These are phyloP conservation scores for Ametastegia equiseti DNA, from an alignment of 2,888 invertebrate genomes.

Conservation along the genomic window DNA sequence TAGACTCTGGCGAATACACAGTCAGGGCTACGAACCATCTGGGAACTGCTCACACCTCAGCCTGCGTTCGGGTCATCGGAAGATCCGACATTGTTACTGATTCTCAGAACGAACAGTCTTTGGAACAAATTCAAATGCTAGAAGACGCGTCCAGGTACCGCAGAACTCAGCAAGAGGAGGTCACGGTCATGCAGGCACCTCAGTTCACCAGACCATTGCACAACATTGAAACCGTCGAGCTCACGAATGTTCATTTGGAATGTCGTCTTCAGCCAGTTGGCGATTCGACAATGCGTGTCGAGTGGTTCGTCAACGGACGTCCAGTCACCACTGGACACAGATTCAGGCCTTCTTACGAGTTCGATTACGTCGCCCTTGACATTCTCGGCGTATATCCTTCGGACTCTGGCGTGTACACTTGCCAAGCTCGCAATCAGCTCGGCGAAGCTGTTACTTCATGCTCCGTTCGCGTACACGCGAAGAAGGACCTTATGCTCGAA, in stretches of 20 bases:
- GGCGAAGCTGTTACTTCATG: slow-evolving; percentile 97
- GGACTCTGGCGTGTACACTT: slow-evolving; percentile 97
- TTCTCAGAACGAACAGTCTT: slow-evolving; percentile 93
- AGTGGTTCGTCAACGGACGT: slow-evolving; percentile 97
- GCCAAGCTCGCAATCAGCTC: slow-evolving; percentile 94
- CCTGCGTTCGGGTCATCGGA: slow-evolving; percentile 91
- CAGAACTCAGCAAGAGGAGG: slow-evolving; percentile 87
- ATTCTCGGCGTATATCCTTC: slow-evolving; percentile 97
- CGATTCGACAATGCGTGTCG: slow-evolving; percentile 94
- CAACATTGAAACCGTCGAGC: slow-evolving; percentile 93
- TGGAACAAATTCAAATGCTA: slow-evolving; percentile 94
- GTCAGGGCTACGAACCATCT: slow-evolving; percentile 95
- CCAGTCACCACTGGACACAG: slow-evolving; percentile 95
- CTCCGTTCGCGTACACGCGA: slow-evolving; percentile 91
- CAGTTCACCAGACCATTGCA: slow-evolving; percentile 92
- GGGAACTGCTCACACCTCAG: slow-evolving; percentile 94
- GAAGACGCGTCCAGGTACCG: slow-evolving; percentile 88
- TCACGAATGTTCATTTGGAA: slow-evolving; percentile 94
- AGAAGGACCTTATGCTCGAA: slow-evolving; percentile 91
- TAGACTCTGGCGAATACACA: slow-evolving; percentile 97
- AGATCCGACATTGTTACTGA: slow-evolving; percentile 91
- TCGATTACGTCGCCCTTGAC: slow-evolving; percentile 98
- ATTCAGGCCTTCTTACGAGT: slow-evolving; percentile 97
- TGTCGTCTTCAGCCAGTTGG: slow-evolving; percentile 94
- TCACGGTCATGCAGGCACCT: slow-evolving; percentile 90